Conservation (phyloP, 2,888 invertebrate genomes). For the Drosophila diplacantha region DNA sequence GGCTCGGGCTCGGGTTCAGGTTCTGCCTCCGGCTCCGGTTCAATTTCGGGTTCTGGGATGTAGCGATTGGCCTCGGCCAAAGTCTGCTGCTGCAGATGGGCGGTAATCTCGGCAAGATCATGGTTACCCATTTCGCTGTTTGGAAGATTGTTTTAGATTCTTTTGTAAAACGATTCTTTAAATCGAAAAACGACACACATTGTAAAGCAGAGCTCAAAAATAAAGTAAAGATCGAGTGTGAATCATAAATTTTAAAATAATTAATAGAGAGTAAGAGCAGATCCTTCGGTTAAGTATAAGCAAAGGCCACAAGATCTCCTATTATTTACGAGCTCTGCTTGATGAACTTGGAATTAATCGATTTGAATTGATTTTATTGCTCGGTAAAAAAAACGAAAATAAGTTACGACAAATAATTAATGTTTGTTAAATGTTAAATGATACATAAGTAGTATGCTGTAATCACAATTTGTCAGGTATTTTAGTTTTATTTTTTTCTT, state of each 20-base stretch:
- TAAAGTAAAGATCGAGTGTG: not conserved
- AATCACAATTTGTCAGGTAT: slow-evolving; percentile 66
- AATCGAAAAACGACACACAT: slow-evolving; percentile 2
- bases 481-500: slow-evolving; percentile 39
- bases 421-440: slow-evolving; percentile 42
- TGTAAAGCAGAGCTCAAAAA: not conserved
- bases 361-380: slow-evolving; percentile 52
- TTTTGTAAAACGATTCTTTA: slow-evolving; percentile 11
- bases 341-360: slow-evolving; percentile 8
- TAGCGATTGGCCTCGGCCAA: slow-evolving; percentile 18
- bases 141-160: slow-evolving; percentile 32
- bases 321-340: not conserved
- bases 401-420: slow-evolving; percentile 51
- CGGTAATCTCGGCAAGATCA: slow-evolving; percentile 52
- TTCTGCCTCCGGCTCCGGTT: slow-evolving; percentile 31
- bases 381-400: slow-evolving; percentile 51
- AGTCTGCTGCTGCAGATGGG: slow-evolving; percentile 39
- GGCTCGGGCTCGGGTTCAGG: slow-evolving; percentile 44
- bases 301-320: not conserved
- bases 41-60: slow-evolving; percentile 17
- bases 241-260: not conserved
- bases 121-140: slow-evolving; percentile 48
- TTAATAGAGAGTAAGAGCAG: not conserved
- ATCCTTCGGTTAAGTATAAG: not conserved
- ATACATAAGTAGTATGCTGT: slow-evolving; percentile 43